Evolutionary conservation across 1,140 invertebrate genomes (phyloP).

Genomic region (Diabrotica virgifera): DNA sequence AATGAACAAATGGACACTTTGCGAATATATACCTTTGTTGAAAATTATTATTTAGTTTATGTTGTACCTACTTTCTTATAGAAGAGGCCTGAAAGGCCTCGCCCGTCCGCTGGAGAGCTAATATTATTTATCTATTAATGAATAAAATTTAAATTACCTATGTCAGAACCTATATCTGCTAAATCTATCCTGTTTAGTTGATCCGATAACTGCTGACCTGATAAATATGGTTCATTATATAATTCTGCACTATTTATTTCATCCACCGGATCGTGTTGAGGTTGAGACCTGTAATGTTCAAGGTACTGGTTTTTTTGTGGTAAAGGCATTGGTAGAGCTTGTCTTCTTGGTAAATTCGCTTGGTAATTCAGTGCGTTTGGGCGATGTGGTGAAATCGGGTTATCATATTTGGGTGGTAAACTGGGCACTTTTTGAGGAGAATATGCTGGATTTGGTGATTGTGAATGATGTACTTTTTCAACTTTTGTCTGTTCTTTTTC

Average conservation of each 20-base stretch:
- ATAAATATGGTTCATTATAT: slow-evolving; percentile 38
- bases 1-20: too few species aligned
- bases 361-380: slow-evolving; percentile 31
- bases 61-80: too few species aligned
- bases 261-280: slow-evolving; percentile 14
- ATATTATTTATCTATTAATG: too few species aligned
- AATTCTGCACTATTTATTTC: slow-evolving; percentile 32
- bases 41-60: too few species aligned
- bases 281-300: slow-evolving; percentile 29
- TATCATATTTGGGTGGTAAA: slow-evolving; percentile 22
- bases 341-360: slow-evolving; percentile 38
- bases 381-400: slow-evolving; percentile 27
- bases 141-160: too few species aligned
- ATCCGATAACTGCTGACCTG: slow-evolving; percentile 26
- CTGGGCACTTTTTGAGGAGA: slow-evolving; percentile 27
- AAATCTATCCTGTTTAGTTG: slow-evolving; percentile 41
- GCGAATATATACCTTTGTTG: too few species aligned
- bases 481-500: slow-evolving; percentile 39
- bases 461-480: slow-evolving; percentile 30
- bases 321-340: slow-evolving; percentile 42
- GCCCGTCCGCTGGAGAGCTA: too few species aligned
- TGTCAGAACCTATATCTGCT: slow-evolving; percentile 37
- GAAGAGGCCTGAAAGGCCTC: too few species aligned
- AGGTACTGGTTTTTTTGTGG: slow-evolving; percentile 22
- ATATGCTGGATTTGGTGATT: slow-evolving; percentile 8